Base-by-base conservation (phyloP, 2,797 vertebrate genomes). In the Coendou prehensilis region DNA sequence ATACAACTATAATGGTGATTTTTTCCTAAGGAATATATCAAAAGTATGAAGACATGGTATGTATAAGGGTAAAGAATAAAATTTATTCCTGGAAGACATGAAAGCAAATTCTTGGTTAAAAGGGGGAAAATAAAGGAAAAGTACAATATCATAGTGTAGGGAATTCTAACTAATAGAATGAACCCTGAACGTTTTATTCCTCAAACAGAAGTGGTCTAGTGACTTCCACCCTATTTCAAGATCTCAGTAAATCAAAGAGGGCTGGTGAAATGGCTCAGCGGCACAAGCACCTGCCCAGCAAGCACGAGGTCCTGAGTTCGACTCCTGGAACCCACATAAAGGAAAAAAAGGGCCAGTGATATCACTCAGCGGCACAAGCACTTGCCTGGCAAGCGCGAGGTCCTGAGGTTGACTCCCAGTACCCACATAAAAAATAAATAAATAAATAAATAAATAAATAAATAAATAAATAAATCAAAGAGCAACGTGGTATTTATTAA, bases 21-120 rank as follows among this genome's bases (percentile, higher is more conserved):
- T 84, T 94, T 86, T 79, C 50, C 67, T 79, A 57, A 94, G 54
- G 9, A 91, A 87, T 81, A 67, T 93, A 33, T 93, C 59, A 96
- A 87, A 95, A 64, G 22, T 69, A 0, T 76, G 81, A 91, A 89
- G 47, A 76, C 54, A 83, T 45, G 33, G 30, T 64, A 89, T 45
- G 1, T 56, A 7, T 84, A 30, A 91, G 10, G 41, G 3, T 57
- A 69, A 87, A 94, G 18, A 30, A 73, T 95, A 33, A 92, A 94
- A 95, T 10, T 2, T 67, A 81, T 76, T 94, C 61, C 41, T 79
- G 59, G 61, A 67, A 92, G 33, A 89, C 28, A 47, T 91, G 45
- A 71, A 93, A 95, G 13, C 9, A 92, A 78, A 84, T 93, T 87
- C 26, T 93, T 94, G 2, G 17, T 87, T 88, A 76, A 75, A 56